Evolutionary conservation across 2,113 vertebrate species (phyloP), one percentile per base, ranked within the genome.

Genomic region (Ammodytes marinus): DNA sequence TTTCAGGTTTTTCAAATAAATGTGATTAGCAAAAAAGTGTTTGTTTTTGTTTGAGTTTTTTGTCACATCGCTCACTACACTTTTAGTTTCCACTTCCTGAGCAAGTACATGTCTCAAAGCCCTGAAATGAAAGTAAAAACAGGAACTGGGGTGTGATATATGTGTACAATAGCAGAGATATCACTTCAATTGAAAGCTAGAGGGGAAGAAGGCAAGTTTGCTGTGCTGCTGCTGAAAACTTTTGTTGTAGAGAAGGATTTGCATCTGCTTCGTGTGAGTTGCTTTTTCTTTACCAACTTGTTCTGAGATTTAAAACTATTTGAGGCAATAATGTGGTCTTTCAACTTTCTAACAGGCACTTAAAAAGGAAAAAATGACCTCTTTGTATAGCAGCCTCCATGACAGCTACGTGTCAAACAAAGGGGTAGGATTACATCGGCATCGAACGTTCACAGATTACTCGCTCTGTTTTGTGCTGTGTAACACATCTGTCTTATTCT

Each of bases 81-180:
- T 73, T 50, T 17, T 59, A 27, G 8, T 6, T 61, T 60, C n/a
- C 15, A 6, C 12, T 11, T 54, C 4, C 45, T 53, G 15, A 47
- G 42, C 10, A 53, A 43, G 35, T 6, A 0, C 8, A 14, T 1
- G 4, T 1, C 9, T 15, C 1, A 39, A 69, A 85, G 79, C 15
- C 27, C 52, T 69, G 92, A 95, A 94, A 74, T 77, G 90, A 93
- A 94, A 95, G 79, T 86, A 6, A 86, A 89, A 94, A 88, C 14
- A 79, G 88, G 92, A 95, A 95, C 71, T 86, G 46, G 0, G 54
- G 47, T 69, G 14, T 4, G 9, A 11, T 77, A 40, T 39, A 83
- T 49, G 69, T 27, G 27, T 27, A 27, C 0, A 3, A 14, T 37
- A 61, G 4, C 54, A 69, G 5, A 78, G 47, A 37, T 13, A 58